Evolutionary conservation across 2,888 invertebrate genomes (phyloP).

Genomic region (Mimachlamys varia): DNA sequence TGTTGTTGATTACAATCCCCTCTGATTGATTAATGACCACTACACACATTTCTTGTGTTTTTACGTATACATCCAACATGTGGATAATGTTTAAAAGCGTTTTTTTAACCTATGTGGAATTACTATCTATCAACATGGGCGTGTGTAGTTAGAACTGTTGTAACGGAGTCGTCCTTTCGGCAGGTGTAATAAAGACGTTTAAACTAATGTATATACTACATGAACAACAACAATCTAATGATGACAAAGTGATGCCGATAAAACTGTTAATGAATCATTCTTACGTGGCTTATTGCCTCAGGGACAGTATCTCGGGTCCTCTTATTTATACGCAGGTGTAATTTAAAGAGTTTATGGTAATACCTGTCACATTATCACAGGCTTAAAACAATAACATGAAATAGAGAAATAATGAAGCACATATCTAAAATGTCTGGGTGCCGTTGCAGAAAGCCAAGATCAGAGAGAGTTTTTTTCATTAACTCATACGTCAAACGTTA

Average conservation of each 20-base stretch:
- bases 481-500: too few species aligned
- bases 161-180: not conserved
- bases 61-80: not conserved
- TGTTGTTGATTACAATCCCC: not conserved
- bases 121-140: not conserved
- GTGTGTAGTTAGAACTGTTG: not conserved
- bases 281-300: not conserved
- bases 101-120: too few species aligned
- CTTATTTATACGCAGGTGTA: not conserved
- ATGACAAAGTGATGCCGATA: not conserved
- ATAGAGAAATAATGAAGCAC: too few species aligned
- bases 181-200: not conserved
- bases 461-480: too few species aligned
- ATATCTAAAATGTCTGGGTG: too few species aligned
- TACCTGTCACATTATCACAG: too few species aligned
- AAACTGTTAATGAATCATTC: not conserved
- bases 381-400: too few species aligned
- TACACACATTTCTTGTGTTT: not conserved
- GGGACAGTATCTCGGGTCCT: not conserved
- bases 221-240: not conserved
- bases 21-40: not conserved
- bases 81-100: not conserved
- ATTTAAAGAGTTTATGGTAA: not conserved
- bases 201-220: not conserved
- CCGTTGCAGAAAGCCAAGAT: too few species aligned